These are phyloP conservation scores for Tachuris rubrigastra DNA, from an alignment of 2,113 vertebrate genomes.

Conservation along the genomic window DNA sequence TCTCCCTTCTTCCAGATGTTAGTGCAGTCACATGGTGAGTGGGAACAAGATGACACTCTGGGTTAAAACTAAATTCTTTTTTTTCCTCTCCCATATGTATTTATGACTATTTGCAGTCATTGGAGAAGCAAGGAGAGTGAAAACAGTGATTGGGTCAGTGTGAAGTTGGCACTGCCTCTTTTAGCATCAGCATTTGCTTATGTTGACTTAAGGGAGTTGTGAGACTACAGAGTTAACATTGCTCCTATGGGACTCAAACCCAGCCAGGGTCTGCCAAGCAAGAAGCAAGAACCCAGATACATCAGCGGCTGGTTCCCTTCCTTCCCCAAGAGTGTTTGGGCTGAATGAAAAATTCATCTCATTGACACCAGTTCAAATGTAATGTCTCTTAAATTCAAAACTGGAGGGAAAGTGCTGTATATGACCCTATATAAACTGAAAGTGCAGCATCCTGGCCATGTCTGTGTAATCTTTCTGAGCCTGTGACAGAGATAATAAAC, in stretches of 20 bases:
- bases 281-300: background rate
- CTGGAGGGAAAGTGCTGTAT: background rate
- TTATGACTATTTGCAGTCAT: background rate
- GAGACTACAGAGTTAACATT: background rate
- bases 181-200: constrained; percentile 13
- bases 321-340: background rate
- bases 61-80: background rate
- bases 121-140: background rate
- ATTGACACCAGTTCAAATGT: background rate
- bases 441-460: background rate
- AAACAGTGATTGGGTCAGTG: background rate
- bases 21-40: background rate
- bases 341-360: background rate
- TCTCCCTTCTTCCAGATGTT: background rate
- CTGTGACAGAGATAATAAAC: constrained; percentile 37
- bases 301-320: background rate
- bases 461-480: background rate
- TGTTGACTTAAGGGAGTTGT: constrained; percentile 26
- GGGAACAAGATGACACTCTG: background rate
- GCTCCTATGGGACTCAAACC: background rate
- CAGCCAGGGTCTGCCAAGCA: background rate
- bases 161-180: constrained; percentile 22
- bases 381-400: background rate
- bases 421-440: background rate
- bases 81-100: background rate